Percentiles rank a stretch among this genome's conserved stretches.
phyloP scores from a whole-genome alignment of 1,140 invertebrate genomes.

The Camponotus vicinus region DNA sequence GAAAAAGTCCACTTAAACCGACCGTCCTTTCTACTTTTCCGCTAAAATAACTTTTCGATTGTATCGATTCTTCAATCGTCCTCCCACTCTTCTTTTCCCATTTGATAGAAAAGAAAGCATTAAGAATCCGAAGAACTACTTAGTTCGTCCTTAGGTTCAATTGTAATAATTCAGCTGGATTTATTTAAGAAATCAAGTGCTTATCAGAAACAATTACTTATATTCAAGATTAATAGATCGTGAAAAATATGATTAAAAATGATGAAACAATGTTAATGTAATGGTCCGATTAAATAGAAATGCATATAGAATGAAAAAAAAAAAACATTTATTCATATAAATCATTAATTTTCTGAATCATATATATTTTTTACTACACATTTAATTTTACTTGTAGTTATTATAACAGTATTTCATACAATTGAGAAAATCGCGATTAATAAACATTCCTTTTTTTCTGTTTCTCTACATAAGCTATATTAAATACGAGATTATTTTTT shows the following conservation, averaged over 20 bases:
- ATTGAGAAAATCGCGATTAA: not conserved
- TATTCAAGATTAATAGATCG: not conserved
- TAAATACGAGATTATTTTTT: not conserved
- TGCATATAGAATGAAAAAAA: not conserved
- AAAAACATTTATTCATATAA: not conserved
- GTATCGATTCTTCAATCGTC: conserved; percentile 30
- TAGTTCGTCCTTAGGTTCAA: conserved; percentile 10
- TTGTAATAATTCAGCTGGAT: not conserved
- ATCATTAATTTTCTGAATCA: too few species aligned
- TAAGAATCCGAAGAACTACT: conserved; percentile 7
- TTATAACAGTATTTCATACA: too few species aligned
- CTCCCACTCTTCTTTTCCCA: too few species aligned
- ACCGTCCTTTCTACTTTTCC: not conserved
- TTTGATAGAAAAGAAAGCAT: conserved; percentile 28
- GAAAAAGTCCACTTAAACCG: not conserved
- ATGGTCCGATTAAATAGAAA: not conserved
- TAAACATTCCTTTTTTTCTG: not conserved
- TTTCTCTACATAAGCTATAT: not conserved
- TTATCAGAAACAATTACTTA: conserved; percentile 9
- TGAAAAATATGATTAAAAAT: not conserved
- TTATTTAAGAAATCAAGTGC: not conserved
- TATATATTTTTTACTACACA: not conserved
- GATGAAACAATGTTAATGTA: conserved; percentile 1
- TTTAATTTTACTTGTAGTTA: not conserved
- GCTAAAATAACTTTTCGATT: conserved; percentile 15